Conservation (phyloP, 2,113 vertebrate genomes). For the Rhea pennata region DNA sequence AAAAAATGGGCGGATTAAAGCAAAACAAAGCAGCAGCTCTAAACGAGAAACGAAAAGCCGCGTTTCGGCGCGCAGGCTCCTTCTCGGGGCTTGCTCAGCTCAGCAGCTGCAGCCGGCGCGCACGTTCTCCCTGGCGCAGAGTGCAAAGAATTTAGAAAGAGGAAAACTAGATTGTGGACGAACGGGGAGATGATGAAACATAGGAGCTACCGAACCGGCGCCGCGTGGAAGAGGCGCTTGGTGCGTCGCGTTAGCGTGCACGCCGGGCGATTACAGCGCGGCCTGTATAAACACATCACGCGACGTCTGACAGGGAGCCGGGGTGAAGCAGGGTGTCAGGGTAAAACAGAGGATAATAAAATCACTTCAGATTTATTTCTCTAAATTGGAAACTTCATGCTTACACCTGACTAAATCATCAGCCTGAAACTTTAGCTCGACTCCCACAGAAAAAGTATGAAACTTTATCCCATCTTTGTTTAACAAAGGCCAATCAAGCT, state of each 20-base stretch:
- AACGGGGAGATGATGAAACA: slow-evolving; percentile 69
- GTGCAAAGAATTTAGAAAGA: neutral
- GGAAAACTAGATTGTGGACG: neutral
- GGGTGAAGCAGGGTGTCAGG: slow-evolving; percentile 88
- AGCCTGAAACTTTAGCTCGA: slow-evolving; percentile 94
- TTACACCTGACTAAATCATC: slow-evolving; percentile 99
- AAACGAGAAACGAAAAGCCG: neutral
- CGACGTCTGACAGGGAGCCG: slow-evolving; percentile 81
- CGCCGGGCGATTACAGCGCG: slow-evolving; percentile 74
- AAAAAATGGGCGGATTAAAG: slow-evolving; percentile 14
- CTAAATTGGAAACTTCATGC: slow-evolving; percentile 99
- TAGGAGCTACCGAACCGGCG: slow-evolving; percentile 67
- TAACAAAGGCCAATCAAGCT: slow-evolving; percentile 89
- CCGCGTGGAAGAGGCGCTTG: slow-evolving; percentile 77
- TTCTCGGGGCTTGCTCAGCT: neutral
- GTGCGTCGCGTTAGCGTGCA: slow-evolving; percentile 77
- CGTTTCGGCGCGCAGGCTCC: neutral
- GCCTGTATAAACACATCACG: slow-evolving; percentile 87
- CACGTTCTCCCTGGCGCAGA: neutral
- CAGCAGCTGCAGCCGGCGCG: neutral
- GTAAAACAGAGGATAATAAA: slow-evolving; percentile 97
- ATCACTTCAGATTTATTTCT: slow-evolving; percentile 99
- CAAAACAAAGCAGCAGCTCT: neutral
- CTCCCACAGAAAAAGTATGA: slow-evolving; percentile 95
- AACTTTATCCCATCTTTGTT: slow-evolving; percentile 97